Percentiles rank a stretch among this genome's conserved stretches.
Conservation (phyloP, 2,888 invertebrate genomes). For the Morpho helenor region DNA sequence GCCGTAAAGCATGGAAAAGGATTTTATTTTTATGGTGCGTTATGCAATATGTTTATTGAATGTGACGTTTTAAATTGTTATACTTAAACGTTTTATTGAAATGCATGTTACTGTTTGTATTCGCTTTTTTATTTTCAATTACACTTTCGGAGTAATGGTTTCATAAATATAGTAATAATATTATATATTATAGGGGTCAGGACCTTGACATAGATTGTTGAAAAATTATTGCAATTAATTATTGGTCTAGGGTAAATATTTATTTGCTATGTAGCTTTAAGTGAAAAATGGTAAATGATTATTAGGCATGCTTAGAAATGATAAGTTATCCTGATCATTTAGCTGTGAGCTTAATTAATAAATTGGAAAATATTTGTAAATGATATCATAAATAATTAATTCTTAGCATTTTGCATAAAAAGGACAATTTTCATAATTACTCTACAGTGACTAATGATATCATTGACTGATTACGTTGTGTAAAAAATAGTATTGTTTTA, state of each 20-base stretch:
- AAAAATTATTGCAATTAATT: no score
- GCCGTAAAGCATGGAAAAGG: conserved; percentile 55
- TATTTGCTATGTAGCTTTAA: background rate
- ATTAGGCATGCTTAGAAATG: background rate
- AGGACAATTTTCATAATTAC: conserved; percentile 16
- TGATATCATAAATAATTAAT: conserved; percentile 1
- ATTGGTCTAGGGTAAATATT: background rate
- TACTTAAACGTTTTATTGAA: conserved; percentile 15
- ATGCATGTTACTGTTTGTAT: conserved; percentile 6
- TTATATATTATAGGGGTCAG: no score
- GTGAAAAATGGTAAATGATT: background rate
- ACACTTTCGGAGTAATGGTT: no score
- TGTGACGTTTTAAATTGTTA: conserved; percentile 33
- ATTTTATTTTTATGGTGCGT: conserved; percentile 43
- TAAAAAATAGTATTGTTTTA: conserved; percentile 11
- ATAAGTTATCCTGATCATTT: background rate
- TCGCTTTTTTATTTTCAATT: conserved; percentile 1
- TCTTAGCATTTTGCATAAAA: conserved; percentile 2
- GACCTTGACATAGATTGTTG: background rate
- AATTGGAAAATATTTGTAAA: conserved; percentile 3
- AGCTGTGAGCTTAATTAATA: conserved; percentile 3
- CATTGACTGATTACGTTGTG: conserved; percentile 16
- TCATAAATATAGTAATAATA: no score
- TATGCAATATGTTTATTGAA: conserved; percentile 48
- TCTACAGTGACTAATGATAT: conserved; percentile 14